Conservation (phyloP, 30 jellyfish, hydroid and myxozoan species). For the Phacellophora camtschatica region DNA sequence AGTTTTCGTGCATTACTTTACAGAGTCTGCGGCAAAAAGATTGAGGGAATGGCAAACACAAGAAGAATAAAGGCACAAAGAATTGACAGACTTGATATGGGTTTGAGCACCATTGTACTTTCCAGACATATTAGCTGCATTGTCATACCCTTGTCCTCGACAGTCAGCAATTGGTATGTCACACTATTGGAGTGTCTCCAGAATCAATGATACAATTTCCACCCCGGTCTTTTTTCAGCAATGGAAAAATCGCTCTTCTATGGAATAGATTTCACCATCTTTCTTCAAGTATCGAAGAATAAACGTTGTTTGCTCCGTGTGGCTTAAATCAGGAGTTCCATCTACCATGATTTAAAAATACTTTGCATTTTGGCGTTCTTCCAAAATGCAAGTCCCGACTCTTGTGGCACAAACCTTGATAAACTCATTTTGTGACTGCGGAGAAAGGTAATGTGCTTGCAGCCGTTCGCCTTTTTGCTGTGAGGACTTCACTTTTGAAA, state of each 20-base stretch:
- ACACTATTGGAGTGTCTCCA: slow-evolving; percentile 41
- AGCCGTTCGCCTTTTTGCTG: too few relatives aligned
- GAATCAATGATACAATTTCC: slow-evolving; percentile 42
- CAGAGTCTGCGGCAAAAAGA: slow-evolving; percentile 64
- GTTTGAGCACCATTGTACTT: slow-evolving; percentile 70
- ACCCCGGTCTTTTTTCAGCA: slow-evolving; percentile 60
- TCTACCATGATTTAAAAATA: too few relatives aligned
- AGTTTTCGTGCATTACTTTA: slow-evolving; percentile 63
- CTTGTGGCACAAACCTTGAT: too few relatives aligned
- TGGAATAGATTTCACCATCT: slow-evolving; percentile 13
- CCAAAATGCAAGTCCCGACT: too few relatives aligned
- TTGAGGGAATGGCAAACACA: slow-evolving; percentile 66
- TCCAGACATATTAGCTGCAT: slow-evolving; percentile 70
- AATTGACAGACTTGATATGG: slow-evolving; percentile 44
- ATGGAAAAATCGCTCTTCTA: slow-evolving; percentile 25
- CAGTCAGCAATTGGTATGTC: slow-evolving; percentile 52
- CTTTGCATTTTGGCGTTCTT: too few relatives aligned
- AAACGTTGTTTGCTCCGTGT: too few relatives aligned
- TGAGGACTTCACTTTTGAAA: too few relatives aligned
- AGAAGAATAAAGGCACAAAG: slow-evolving; percentile 56
- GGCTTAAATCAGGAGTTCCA: too few relatives aligned
- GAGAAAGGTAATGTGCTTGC: too few relatives aligned
- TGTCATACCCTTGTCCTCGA: slow-evolving; percentile 72
- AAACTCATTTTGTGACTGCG: too few relatives aligned
- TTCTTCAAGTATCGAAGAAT: too few relatives aligned